Percentiles rank a stretch among this genome's conserved stretches.
phyloP scores from a whole-genome alignment of 2,888 invertebrate species.

The Stenolophus ochropezus region DNA sequence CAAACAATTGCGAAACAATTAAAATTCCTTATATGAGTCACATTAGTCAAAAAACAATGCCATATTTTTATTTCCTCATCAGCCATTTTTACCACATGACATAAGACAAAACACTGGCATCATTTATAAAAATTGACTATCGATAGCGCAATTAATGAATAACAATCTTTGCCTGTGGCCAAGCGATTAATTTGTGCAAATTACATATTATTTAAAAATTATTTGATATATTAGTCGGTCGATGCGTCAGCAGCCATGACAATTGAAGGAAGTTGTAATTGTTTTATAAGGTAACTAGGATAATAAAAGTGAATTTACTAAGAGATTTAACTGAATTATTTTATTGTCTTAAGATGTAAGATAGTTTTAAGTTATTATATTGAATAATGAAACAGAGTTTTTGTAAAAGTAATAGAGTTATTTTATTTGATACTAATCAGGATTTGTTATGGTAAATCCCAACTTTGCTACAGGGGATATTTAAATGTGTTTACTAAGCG shows the following conservation, averaged over 20 bases:
- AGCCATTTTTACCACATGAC: slow-evolving; percentile 25
- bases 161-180: slow-evolving; percentile 7
- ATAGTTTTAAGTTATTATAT: slow-evolving; percentile 44
- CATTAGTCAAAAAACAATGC: slow-evolving; percentile 28
- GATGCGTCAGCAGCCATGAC: slow-evolving; percentile 40
- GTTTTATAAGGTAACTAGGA: slow-evolving; percentile 10
- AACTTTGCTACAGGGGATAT: slow-evolving; percentile 17
- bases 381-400: background rate
- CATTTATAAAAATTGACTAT: slow-evolving; percentile 24
- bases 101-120: slow-evolving; percentile 7
- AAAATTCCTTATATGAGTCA: slow-evolving; percentile 18
- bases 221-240: slow-evolving; percentile 47
- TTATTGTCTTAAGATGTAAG: slow-evolving; percentile 61
- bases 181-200: slow-evolving; percentile 28
- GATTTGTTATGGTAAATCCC: slow-evolving; percentile 30
- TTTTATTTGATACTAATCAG: slow-evolving; percentile 14
- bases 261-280: slow-evolving; percentile 1
- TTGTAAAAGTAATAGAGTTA: background rate
- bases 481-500: slow-evolving; percentile 9
- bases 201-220: slow-evolving; percentile 50
- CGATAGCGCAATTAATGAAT: slow-evolving; percentile 2
- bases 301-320: background rate
- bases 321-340: background rate
- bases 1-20: slow-evolving; percentile 18
- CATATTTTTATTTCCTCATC: slow-evolving; percentile 35